These are phyloP conservation scores for Motacilla tschutschensis DNA, from an alignment of 2,113 vertebrate genomes.

Conservation along the genomic window DNA sequence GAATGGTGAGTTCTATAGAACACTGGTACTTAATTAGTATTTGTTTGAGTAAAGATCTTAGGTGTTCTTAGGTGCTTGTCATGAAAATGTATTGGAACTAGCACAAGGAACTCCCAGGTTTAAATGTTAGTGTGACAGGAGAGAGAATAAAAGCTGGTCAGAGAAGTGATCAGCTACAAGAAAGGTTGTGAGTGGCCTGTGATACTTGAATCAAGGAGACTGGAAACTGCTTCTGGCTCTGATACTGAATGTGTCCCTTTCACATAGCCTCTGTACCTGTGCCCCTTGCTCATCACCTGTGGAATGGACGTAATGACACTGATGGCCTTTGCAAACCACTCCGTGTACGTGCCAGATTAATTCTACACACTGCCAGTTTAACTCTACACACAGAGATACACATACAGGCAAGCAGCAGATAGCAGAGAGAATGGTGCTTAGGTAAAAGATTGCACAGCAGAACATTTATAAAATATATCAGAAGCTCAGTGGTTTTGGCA, in stretches of 20 bases:
- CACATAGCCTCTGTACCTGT: not conserved
- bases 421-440: not conserved
- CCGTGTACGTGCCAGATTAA: fast-evolving
- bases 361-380: fast-evolving
- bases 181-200: not conserved
- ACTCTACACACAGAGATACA: fast-evolving
- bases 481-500: not conserved
- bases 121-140: not conserved
- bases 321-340: not conserved
- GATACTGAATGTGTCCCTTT: not conserved
- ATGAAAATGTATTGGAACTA: not conserved
- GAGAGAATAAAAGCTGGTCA: not conserved
- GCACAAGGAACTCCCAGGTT: not conserved
- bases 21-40: not conserved
- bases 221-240: not conserved
- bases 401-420: not conserved
- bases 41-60: not conserved
- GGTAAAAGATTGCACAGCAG: not conserved
- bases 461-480: not conserved
- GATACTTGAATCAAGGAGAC: not conserved
- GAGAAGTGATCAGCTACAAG: not conserved
- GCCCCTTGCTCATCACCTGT: not conserved
- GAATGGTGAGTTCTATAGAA: not conserved
- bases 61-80: not conserved
- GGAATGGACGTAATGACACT: not conserved